phyloP scores from a whole-genome alignment of 1,140 invertebrate genomes.

The Lasaia peninsularis region DNA sequence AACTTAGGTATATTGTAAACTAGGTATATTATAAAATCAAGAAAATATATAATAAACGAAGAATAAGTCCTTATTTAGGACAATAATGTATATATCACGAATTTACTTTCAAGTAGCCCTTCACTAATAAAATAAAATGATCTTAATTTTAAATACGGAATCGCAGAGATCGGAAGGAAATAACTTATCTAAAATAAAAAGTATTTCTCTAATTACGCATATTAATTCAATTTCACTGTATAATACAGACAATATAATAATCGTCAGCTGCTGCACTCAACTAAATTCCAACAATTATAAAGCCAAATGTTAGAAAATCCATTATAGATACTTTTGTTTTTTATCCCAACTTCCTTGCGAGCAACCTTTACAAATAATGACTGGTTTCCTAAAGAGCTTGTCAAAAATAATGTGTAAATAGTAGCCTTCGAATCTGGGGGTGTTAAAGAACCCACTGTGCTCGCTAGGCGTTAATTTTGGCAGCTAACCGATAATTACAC shows the following conservation, averaged over 20 bases:
- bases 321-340: slow-evolving; percentile 55
- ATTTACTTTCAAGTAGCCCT: no score
- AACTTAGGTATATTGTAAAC: no score
- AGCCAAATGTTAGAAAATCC: slow-evolving; percentile 46
- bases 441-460: slow-evolving; percentile 48
- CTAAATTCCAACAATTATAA: slow-evolving; percentile 13
- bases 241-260: background rate
- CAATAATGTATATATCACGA: no score
- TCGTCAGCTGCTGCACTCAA: background rate
- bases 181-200: no score
- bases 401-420: slow-evolving; percentile 75
- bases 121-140: no score
- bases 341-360: slow-evolving; percentile 40
- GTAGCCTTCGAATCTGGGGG: slow-evolving; percentile 50
- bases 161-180: no score
- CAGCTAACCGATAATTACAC: slow-evolving; percentile 61
- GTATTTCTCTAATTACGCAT: background rate
- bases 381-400: slow-evolving; percentile 60
- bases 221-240: background rate
- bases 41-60: no score
- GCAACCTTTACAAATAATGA: slow-evolving; percentile 61
- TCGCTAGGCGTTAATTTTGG: slow-evolving; percentile 65
- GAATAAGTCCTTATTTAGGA: no score
- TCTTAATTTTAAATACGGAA: no score
- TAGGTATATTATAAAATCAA: no score